Evolutionary conservation across 2,797 vertebrate genomes (phyloP).

Genomic region (Sebastes matsubarae): DNA sequence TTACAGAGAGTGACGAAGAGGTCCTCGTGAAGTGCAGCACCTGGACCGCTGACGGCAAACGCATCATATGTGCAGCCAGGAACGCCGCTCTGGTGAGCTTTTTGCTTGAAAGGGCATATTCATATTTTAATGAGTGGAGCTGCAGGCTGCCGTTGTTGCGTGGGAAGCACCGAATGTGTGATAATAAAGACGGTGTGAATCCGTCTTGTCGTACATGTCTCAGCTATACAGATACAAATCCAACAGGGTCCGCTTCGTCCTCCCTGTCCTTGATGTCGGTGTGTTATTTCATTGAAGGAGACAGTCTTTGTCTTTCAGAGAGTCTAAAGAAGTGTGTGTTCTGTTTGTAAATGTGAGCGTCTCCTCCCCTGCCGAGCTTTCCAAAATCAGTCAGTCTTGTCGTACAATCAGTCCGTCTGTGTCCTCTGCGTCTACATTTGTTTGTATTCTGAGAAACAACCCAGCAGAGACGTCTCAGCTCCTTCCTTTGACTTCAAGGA

Average conservation of each 20-base stretch:
- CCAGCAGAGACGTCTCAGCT: background rate
- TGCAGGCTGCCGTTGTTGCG: background rate
- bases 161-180: background rate
- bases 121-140: background rate
- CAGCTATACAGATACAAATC: background rate
- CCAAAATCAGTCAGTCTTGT: conserved; percentile 30
- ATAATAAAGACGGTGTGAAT: background rate
- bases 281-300: background rate
- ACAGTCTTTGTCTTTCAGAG: conserved; percentile 1
- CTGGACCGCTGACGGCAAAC: conserved; percentile 87
- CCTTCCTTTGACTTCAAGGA: conserved; percentile 3
- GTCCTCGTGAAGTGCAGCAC: conserved; percentile 91
- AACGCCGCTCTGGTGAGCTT: conserved; percentile 90
- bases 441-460: conserved; percentile 19
- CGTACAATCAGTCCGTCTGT: conserved; percentile 29
- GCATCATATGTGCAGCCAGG: conserved; percentile 88
- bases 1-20: conserved; percentile 84
- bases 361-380: conserved; percentile 1
- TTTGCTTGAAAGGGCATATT: background rate
- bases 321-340: conserved; percentile 25
- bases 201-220: background rate
- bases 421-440: conserved; percentile 2
- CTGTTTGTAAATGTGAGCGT: conserved; percentile 34
- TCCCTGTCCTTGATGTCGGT: background rate
- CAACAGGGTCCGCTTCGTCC: background rate